Conservation (phyloP, 2,888 invertebrate genomes). For the Parnassius orleans region DNA sequence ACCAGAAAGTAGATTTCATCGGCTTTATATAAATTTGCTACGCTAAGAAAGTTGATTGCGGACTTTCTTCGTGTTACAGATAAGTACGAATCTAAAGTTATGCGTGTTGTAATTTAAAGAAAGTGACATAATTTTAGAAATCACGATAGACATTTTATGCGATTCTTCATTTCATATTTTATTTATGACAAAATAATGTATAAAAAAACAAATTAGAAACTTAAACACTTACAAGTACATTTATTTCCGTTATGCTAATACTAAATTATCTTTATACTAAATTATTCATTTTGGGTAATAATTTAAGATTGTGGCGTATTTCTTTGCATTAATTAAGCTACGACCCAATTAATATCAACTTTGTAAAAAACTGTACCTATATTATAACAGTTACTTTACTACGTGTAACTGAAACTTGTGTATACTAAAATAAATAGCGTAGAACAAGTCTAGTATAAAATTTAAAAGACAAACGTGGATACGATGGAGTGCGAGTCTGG, state of each 20-base stretch:
- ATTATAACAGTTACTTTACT: neutral
- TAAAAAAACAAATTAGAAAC: no score
- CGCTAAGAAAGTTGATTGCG: slow-evolving; percentile 25
- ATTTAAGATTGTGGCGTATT: no score
- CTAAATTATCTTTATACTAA: no score
- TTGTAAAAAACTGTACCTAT: neutral
- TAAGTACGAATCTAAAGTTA: slow-evolving; percentile 13
- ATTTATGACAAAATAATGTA: no score
- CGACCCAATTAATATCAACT: no score
- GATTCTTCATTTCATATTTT: no score
- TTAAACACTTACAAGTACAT: no score
- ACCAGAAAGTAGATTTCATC: slow-evolving; percentile 20
- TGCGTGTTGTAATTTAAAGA: slow-evolving; percentile 2
- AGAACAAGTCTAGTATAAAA: slow-evolving; percentile 8
- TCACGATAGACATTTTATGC: neutral
- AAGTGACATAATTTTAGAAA: neutral
- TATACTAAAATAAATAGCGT: neutral
- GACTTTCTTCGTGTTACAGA: slow-evolving; percentile 21
- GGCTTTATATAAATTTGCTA: slow-evolving; percentile 19
- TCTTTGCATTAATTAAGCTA: no score
- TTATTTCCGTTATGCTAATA: no score
- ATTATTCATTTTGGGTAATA: no score
- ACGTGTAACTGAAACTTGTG: neutral
- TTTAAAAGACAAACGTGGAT: slow-evolving; percentile 5
- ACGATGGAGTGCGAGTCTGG: slow-evolving; percentile 2